These are phyloP conservation scores for Dysmachus trigonus DNA, from an alignment of 2,888 invertebrate species.

Conservation along the genomic window DNA sequence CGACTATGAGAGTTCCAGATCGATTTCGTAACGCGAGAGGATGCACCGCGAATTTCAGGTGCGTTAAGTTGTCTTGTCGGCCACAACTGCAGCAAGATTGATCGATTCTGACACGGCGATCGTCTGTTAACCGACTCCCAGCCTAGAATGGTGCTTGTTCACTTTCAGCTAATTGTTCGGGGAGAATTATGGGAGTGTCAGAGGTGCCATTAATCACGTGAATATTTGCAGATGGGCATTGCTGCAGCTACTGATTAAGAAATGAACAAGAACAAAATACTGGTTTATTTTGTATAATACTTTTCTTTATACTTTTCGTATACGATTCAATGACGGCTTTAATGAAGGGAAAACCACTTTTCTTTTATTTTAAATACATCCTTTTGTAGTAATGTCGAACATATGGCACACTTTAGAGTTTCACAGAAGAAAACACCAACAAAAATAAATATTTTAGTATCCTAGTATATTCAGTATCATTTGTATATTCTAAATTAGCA, in stretches of 20 bases:
- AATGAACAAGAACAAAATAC: neutral
- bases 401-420: too few relatives aligned
- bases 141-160: neutral
- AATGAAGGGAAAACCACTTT: too few relatives aligned
- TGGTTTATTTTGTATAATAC: neutral
- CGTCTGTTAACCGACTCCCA: neutral
- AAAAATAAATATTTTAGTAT: too few relatives aligned
- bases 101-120: neutral
- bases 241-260: neutral
- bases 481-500: too few relatives aligned
- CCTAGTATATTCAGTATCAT: too few relatives aligned
- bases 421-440: too few relatives aligned
- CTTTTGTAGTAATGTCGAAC: too few relatives aligned
- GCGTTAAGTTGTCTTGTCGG: conserved; percentile 37
- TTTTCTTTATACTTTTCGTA: too few relatives aligned
- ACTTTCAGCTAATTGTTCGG: neutral
- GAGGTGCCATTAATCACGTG: conserved; percentile 6
- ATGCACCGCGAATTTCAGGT: conserved; percentile 28
- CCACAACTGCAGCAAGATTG: conserved; percentile 28
- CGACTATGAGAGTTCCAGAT: conserved; percentile 14
- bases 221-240: neutral
- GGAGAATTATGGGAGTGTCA: conserved; percentile 4
- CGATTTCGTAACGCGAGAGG: conserved; percentile 27
- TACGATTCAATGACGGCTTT: too few relatives aligned
- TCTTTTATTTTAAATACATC: too few relatives aligned